Percentiles rank a stretch among this genome's conserved stretches.
These are phyloP conservation scores for Julus scandinavius DNA, from an alignment of 2,888 invertebrate species.

Conservation along the genomic window DNA sequence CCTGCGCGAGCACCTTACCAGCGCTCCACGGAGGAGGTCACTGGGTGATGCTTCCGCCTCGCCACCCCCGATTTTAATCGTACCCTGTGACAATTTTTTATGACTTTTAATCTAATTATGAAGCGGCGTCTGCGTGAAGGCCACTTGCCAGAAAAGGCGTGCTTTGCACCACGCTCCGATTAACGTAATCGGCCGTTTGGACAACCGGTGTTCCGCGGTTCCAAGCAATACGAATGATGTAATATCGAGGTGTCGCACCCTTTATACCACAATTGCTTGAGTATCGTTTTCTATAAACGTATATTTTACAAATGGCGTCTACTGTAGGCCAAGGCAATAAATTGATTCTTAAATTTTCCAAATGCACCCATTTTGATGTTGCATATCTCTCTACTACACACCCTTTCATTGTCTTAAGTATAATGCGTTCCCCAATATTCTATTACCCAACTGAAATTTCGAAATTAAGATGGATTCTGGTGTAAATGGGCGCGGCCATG, in stretches of 20 bases:
- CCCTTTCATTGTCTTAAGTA: no score
- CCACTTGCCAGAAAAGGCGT: conserved; percentile 8
- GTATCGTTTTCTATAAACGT: no score
- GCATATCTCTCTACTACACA: no score
- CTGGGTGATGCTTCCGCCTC: conserved; percentile 21
- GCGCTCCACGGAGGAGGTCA: neutral
- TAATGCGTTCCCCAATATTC: no score
- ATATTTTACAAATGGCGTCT: no score
- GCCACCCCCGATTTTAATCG: conserved; percentile 13
- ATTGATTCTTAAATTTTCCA: no score
- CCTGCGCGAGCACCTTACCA: neutral
- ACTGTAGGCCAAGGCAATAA: no score
- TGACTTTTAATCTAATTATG: neutral
- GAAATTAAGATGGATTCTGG: no score
- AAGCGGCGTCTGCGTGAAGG: conserved; percentile 34
- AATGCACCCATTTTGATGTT: no score
- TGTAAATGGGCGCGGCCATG: no score
- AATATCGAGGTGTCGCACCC: neutral
- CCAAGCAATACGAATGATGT: neutral
- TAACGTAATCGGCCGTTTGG: conserved; percentile 8
- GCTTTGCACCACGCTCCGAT: conserved; percentile 24
- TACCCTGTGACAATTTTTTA: neutral
- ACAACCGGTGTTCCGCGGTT: neutral
- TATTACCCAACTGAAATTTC: no score
- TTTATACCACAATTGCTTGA: no score